Conservation (phyloP, 37 sponge, comb jelly and placozoan species). For the Chondrosia reniformis region DNA sequence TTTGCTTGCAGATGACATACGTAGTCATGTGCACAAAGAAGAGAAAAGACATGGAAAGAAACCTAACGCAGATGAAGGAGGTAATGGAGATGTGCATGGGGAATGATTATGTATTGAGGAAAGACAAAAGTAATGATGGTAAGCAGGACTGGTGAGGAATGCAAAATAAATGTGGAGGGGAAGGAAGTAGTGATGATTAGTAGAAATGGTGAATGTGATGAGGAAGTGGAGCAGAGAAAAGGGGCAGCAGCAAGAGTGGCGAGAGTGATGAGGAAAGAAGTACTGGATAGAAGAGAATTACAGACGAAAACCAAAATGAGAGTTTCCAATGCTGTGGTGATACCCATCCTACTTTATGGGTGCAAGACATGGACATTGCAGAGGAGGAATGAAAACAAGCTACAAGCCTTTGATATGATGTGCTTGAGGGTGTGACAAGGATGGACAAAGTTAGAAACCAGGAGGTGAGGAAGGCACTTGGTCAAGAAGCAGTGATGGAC, state of each 20-base stretch:
- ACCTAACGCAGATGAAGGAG: not conserved
- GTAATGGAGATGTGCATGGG: not conserved
- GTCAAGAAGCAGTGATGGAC: not conserved
- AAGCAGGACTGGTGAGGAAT: not conserved
- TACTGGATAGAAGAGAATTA: not conserved
- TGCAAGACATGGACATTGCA: not conserved
- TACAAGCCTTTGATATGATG: not conserved
- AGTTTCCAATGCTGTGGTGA: not conserved
- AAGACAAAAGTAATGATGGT: not conserved
- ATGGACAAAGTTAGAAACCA: not conserved
- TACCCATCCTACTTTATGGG: not conserved
- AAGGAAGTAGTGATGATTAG: not conserved
- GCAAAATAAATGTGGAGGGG: not conserved
- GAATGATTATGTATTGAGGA: not conserved
- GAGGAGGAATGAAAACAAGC: not conserved
- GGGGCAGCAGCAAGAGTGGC: not conserved
- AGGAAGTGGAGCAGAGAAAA: not conserved
- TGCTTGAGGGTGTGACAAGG: not conserved
- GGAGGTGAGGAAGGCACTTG: not conserved
- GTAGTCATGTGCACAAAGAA: not conserved
- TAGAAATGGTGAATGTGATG: not conserved
- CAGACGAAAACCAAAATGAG: not conserved
- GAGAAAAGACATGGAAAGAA: too few relatives aligned
- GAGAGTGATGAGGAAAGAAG: not conserved
- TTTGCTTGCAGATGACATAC: not conserved